Evolutionary conservation across 2,888 invertebrate genomes (phyloP).

Genomic region (Euproctis similis): DNA sequence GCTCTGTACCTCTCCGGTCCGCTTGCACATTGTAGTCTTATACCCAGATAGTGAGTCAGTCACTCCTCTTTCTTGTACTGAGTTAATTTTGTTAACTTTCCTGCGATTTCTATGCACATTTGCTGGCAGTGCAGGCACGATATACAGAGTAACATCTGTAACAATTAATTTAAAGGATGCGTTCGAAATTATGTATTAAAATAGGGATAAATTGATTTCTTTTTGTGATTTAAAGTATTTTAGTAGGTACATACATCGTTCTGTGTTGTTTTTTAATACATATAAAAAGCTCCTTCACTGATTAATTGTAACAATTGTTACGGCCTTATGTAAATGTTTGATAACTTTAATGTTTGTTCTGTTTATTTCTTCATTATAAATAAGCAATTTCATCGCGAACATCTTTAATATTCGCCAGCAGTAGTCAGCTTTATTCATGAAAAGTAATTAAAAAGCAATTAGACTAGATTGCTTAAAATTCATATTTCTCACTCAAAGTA

Average conservation of each 20-base stretch:
- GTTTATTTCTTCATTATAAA: constrained; percentile 14
- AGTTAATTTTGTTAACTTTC: constrained; percentile 30
- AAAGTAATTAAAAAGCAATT: constrained; percentile 75
- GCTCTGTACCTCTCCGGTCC: constrained; percentile 34
- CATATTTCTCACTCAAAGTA: constrained; percentile 59
- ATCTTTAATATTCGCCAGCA: constrained; percentile 26
- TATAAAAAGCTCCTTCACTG: no score
- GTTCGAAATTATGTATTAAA: no score
- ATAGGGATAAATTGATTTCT: no score
- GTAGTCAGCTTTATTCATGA: constrained; percentile 40
- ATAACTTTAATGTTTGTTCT: constrained; percentile 5
- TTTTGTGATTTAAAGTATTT: no score
- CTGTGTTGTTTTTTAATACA: no score
- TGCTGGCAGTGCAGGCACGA: no score
- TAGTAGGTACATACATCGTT: no score
- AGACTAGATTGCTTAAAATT: constrained; percentile 65
- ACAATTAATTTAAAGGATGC: no score
- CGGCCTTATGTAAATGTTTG: background rate
- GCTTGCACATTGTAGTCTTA: constrained; percentile 18
- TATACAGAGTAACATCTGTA: no score
- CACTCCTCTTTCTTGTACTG: constrained; percentile 56
- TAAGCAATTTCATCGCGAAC: constrained; percentile 19
- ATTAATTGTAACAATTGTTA: background rate
- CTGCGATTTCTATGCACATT: constrained; percentile 1
- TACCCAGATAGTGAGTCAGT: constrained; percentile 22